phyloP scores from a whole-genome alignment of 2,113 vertebrate species.

The Suricata suricatta region DNA sequence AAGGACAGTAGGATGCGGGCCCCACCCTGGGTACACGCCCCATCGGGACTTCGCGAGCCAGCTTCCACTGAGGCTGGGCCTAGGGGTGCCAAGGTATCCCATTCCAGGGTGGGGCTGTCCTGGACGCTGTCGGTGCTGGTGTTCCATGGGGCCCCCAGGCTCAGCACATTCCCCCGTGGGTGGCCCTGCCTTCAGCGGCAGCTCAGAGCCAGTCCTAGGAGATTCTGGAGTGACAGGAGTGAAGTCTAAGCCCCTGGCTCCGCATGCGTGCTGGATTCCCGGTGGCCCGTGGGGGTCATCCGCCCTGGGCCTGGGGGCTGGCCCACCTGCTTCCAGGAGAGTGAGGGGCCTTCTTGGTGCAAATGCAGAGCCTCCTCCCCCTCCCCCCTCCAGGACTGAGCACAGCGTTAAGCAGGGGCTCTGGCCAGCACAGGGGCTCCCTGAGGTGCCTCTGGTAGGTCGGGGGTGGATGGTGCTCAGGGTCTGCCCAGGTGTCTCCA shows the following conservation, averaged over 20 bases:
- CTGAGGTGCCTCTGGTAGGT: neutral
- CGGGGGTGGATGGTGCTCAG: neutral
- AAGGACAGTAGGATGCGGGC: neutral
- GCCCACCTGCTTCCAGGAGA: neutral
- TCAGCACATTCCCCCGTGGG: neutral
- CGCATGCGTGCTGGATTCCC: rapidly evolving
- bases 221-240: neutral
- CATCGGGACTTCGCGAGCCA: rapidly evolving
- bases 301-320: neutral
- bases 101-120: neutral
- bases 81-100: neutral
- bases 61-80: neutral
- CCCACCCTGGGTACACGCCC: neutral
- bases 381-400: neutral
- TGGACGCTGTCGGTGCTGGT: neutral
- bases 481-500: neutral
- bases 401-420: neutral
- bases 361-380: no score
- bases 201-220: neutral
- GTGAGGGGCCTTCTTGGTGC: neutral
- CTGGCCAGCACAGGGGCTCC: neutral
- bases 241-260: neutral
- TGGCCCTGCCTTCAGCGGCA: neutral
- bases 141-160: neutral
- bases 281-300: neutral